phyloP scores from a whole-genome alignment of 2,888 invertebrate species.

The Electrophaes corylata region DNA sequence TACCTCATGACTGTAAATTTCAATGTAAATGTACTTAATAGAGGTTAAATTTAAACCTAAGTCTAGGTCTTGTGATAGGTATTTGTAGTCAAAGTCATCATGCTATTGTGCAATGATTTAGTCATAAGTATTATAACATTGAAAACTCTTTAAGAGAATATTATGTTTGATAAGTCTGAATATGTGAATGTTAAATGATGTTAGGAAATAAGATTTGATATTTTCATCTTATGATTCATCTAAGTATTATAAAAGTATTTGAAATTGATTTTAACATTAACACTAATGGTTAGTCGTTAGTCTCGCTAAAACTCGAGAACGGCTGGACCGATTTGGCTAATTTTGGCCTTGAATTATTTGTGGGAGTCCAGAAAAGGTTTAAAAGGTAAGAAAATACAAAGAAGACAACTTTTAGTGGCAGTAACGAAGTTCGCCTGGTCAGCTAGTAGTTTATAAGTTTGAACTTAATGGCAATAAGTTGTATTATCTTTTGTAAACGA shows the following conservation, averaged over 20 bases:
- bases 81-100: not conserved
- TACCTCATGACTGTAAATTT: not conserved
- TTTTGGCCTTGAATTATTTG: too few relatives aligned
- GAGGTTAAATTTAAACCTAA: slow-evolving; percentile 33
- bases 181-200: slow-evolving; percentile 26
- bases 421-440: too few relatives aligned
- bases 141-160: slow-evolving; percentile 54
- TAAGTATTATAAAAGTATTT: slow-evolving; percentile 19
- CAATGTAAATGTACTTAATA: not conserved
- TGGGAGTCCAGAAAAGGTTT: too few relatives aligned
- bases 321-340: too few relatives aligned
- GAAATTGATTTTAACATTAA: slow-evolving; percentile 6
- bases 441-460: too few relatives aligned
- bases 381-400: too few relatives aligned
- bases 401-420: too few relatives aligned
- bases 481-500: too few relatives aligned
- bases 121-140: slow-evolving; percentile 13
- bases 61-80: slow-evolving; percentile 43
- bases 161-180: slow-evolving; percentile 35
- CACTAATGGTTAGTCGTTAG: too few relatives aligned
- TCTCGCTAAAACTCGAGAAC: too few relatives aligned
- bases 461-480: too few relatives aligned
- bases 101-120: not conserved
- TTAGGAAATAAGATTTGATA: slow-evolving; percentile 1
- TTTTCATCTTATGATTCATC: slow-evolving; percentile 5